phyloP scores from a whole-genome alignment of 2,888 invertebrate species.

The Catocala fraxini region DNA sequence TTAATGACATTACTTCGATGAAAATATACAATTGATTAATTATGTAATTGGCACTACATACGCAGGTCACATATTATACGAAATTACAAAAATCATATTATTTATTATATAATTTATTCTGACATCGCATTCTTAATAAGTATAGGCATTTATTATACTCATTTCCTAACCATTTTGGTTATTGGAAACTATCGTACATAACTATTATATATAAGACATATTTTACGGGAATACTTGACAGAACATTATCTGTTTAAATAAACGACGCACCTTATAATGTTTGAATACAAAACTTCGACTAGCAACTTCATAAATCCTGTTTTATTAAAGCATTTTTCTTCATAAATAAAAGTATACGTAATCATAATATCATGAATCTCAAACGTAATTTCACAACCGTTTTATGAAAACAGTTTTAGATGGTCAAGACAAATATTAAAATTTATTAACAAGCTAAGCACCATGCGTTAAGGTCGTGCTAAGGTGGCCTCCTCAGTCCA shows the following conservation, averaged over 20 bases:
- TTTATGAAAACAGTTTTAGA: slow-evolving; percentile 64
- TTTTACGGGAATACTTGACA: slow-evolving; percentile 33
- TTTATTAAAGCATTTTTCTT: slow-evolving; percentile 61
- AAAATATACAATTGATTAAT: slow-evolving; percentile 66
- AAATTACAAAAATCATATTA: slow-evolving; percentile 74
- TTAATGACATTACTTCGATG: slow-evolving; percentile 37
- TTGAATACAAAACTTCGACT: slow-evolving; percentile 63
- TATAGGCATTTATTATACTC: slow-evolving; percentile 59
- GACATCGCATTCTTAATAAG: slow-evolving; percentile 53
- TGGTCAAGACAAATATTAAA: slow-evolving; percentile 57
- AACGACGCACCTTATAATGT: slow-evolving; percentile 47
- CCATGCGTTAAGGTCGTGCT: slow-evolving; percentile 71
- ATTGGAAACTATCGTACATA: slow-evolving; percentile 50
- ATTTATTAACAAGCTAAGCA: slow-evolving; percentile 72
- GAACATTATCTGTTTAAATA: slow-evolving; percentile 29
- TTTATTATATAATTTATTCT: slow-evolving; percentile 47
- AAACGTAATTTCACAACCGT: slow-evolving; percentile 79
- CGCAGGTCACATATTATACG: slow-evolving; percentile 79
- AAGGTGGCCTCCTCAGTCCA: slow-evolving; percentile 59
- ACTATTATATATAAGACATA: slow-evolving; percentile 34
- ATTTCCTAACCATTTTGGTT: slow-evolving; percentile 48
- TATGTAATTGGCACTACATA: slow-evolving; percentile 82
- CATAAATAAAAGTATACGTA: slow-evolving; percentile 59
- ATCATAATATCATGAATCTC: slow-evolving; percentile 61
- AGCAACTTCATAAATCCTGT: slow-evolving; percentile 65